A percentile compares a stretch with the other conserved stretches of the same genome.
These are phyloP conservation scores for Anguilla rostrata DNA, from an alignment of 2,113 vertebrate genomes.

Conservation along the genomic window DNA sequence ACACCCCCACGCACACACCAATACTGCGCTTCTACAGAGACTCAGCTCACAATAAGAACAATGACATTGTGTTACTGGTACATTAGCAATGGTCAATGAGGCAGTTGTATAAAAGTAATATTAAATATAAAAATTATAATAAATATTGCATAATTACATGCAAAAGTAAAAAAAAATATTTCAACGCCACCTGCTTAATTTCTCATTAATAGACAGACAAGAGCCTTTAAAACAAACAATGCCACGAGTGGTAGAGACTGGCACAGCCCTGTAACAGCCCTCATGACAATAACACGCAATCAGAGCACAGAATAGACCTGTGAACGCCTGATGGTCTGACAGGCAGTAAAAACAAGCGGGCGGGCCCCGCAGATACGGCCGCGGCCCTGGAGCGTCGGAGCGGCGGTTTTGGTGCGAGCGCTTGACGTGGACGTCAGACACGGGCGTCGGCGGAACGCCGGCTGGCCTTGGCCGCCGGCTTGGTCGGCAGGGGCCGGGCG, in stretches of 20 bases:
- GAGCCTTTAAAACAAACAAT: background rate
- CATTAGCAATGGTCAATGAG: background rate
- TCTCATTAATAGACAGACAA: background rate
- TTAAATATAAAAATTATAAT: background rate
- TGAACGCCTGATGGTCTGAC: background rate
- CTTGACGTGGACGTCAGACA: background rate
- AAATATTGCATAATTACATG: background rate
- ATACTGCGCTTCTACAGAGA: background rate
- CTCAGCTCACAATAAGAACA: background rate
- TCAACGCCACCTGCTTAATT: background rate
- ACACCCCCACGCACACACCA: background rate
- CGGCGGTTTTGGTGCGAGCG: background rate
- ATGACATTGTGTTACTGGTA: background rate
- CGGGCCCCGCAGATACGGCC: background rate
- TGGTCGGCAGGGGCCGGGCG: background rate
- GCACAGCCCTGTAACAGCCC: background rate
- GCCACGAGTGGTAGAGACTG: background rate
- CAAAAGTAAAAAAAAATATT: background rate
- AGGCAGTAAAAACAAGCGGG: background rate
- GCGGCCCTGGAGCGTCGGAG: background rate
- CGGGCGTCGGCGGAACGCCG: background rate
- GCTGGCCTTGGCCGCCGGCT: slow-evolving; percentile 3
- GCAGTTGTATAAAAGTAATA: background rate
- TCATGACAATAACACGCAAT: background rate
- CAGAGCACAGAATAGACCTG: background rate